A percentile compares a stretch with the other conserved stretches of the same genome.
phyloP scores from a whole-genome alignment of 2,113 vertebrate genomes.

The Callithrix jacchus region DNA sequence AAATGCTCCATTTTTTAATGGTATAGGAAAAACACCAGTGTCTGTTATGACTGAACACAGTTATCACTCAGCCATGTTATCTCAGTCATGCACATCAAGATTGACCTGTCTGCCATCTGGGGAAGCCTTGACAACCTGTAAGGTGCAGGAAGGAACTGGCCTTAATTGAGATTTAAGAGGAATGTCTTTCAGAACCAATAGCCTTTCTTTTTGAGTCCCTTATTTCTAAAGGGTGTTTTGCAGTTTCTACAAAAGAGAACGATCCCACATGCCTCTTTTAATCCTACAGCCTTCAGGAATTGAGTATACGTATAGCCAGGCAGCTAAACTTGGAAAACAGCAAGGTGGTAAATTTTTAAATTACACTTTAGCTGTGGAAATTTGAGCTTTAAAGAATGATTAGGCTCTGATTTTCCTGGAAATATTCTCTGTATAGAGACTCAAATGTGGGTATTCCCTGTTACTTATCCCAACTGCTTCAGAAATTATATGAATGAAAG shows the following conservation, averaged over 20 bases:
- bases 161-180: constrained; percentile 47
- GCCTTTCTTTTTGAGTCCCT: constrained; percentile 36
- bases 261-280: constrained; percentile 37
- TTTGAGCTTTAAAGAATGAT: constrained; percentile 13
- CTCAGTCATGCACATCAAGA: not conserved
- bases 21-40: not conserved
- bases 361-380: constrained; percentile 16
- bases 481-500: not conserved
- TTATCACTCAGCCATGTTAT: not conserved
- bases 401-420: constrained; percentile 44
- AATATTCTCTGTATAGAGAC: not conserved
- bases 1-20: constrained; percentile 39
- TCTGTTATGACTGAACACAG: not conserved
- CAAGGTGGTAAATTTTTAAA: not conserved
- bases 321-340: constrained; percentile 18
- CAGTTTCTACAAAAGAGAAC: constrained; percentile 40
- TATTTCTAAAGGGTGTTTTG: constrained; percentile 46
- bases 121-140: not conserved
- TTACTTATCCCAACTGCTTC: not conserved
- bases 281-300: not conserved
- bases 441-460: not conserved
- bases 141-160: constrained; percentile 1
- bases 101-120: not conserved
- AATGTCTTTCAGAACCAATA: constrained; percentile 10
- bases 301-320: not conserved